Conservation (phyloP, 1,140 invertebrate genomes). For the Leptinotarsa texana region DNA sequence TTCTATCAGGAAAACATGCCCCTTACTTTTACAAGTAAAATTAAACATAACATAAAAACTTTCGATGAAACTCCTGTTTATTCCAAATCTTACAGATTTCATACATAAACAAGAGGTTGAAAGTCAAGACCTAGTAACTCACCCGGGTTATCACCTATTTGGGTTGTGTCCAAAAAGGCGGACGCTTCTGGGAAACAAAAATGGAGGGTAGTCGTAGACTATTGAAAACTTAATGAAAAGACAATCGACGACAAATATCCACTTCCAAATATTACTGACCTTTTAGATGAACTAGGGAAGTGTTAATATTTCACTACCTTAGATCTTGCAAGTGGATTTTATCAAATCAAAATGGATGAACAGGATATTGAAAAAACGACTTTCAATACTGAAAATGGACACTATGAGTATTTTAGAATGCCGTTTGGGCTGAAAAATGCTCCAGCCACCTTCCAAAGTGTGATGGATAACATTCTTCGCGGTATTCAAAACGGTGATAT, state of each 20-base stretch:
- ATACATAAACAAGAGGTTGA: conserved; percentile 49
- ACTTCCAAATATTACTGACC: no score
- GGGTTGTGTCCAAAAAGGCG: conserved; percentile 43
- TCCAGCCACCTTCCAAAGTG: no score
- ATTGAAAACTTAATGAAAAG: no score
- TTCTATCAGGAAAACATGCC: conserved; percentile 22
- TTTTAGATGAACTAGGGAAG: conserved; percentile 49
- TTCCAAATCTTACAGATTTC: conserved; percentile 49
- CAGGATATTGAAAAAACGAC: conserved; percentile 56
- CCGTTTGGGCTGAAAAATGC: no score
- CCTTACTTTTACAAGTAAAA: conserved; percentile 35
- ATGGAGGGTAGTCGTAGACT: no score
- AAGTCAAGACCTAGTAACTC: neutral
- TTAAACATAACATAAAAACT: conserved; percentile 46
- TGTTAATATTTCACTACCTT: no score
- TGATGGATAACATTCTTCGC: no score
- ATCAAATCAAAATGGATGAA: conserved; percentile 56
- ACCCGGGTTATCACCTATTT: conserved; percentile 48
- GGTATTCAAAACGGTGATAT: no score
- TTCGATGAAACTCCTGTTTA: conserved; percentile 2
- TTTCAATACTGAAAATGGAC: conserved; percentile 48
- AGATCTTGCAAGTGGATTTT: conserved; percentile 57
- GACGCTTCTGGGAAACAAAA: no score
- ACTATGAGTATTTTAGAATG: conserved; percentile 51
- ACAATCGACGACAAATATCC: no score